Evolutionary conservation across 2,888 invertebrate genomes (phyloP).

Genomic region (Vanessa cardui): DNA sequence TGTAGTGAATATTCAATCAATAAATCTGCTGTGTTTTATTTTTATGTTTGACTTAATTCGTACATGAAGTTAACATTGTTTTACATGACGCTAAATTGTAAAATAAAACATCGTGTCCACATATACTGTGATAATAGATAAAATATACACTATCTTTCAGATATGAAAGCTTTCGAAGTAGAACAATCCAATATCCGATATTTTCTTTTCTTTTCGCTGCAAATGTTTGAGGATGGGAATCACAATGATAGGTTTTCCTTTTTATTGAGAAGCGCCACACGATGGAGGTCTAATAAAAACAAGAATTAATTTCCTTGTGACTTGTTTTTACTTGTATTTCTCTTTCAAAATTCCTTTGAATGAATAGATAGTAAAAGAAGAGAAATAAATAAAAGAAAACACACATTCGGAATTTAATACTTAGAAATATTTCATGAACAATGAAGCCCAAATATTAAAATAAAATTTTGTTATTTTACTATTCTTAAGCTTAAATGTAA

Average conservation of each 20-base stretch:
- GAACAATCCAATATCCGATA: conserved; percentile 15
- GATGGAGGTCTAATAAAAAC: conserved; percentile 25
- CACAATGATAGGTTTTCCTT: conserved; percentile 21
- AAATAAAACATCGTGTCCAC: not conserved
- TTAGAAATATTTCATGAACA: too few species aligned
- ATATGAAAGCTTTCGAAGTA: conserved; percentile 1
- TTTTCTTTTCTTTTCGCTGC: not conserved
- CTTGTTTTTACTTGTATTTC: not conserved
- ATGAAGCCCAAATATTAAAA: too few species aligned
- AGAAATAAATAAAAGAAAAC: not conserved
- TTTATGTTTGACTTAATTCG: too few species aligned
- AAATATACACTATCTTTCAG: not conserved
- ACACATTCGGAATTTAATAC: too few species aligned
- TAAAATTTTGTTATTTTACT: too few species aligned
- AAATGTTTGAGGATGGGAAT: conserved; percentile 8
- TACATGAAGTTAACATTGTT: not conserved
- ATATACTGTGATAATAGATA: not conserved
- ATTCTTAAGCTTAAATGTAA: too few species aligned
- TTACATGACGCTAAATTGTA: not conserved
- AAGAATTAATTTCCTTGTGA: conserved; percentile 18
- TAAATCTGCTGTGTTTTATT: too few species aligned
- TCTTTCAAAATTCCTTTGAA: not conserved
- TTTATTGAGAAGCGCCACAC: conserved; percentile 23
- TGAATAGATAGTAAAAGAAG: not conserved
- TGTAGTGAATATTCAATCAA: too few species aligned